Evolutionary conservation across 2,888 invertebrate species (phyloP).

Genomic region (Torymus tubicola): DNA sequence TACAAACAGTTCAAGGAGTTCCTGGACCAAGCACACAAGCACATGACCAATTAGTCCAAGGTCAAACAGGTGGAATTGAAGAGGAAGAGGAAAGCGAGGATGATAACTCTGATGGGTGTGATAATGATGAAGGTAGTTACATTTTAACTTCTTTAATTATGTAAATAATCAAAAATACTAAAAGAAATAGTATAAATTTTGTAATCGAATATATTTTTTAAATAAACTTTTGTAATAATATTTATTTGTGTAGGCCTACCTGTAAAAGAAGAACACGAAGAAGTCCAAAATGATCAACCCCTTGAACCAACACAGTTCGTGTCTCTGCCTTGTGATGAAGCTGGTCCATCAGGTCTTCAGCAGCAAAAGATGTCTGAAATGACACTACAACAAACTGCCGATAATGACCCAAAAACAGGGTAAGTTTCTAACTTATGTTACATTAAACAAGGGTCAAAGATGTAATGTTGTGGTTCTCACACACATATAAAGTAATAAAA

Average conservation of each 20-base stretch:
- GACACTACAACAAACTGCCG: conserved; percentile 67
- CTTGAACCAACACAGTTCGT: conserved; percentile 74
- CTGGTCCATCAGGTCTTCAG: conserved; percentile 75
- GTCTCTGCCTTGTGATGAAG: conserved; percentile 73
- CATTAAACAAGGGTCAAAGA: conserved; percentile 68
- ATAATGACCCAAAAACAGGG: conserved; percentile 75
- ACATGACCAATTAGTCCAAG: conserved; percentile 69
- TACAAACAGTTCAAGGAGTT: conserved; percentile 71
- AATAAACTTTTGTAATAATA: conserved; percentile 5
- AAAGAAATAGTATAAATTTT: not conserved
- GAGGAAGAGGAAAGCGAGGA: conserved; percentile 73
- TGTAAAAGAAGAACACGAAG: conserved; percentile 74
- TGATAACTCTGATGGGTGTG: conserved; percentile 73
- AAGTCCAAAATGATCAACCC: conserved; percentile 69
- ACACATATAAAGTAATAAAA: conserved; percentile 64
- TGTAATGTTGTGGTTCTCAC: conserved; percentile 71
- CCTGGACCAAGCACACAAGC: conserved; percentile 71
- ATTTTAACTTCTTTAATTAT: too few species aligned
- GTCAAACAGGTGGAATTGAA: conserved; percentile 65
- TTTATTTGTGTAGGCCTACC: conserved; percentile 67
- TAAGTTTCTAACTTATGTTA: conserved; percentile 69
- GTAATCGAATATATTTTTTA: not conserved
- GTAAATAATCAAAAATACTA: too few species aligned
- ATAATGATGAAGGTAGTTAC: conserved; percentile 71
- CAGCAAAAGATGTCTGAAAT: conserved; percentile 74